Evolutionary conservation across 2,113 vertebrate genomes (phyloP).

Genomic region (Oncorhynchus masou): DNA sequence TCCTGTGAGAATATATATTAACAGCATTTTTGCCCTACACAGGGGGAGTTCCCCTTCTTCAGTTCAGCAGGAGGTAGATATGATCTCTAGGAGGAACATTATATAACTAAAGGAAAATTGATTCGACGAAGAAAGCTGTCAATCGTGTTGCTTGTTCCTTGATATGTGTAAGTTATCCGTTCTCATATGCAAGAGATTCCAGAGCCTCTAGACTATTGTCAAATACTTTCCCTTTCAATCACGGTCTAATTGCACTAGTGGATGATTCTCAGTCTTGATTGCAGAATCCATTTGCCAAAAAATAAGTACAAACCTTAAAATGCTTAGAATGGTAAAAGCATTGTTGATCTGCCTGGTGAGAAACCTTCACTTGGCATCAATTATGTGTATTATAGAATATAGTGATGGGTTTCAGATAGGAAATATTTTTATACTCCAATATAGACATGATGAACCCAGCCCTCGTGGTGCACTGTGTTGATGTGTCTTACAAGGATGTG

Average conservation of each 20-base stretch:
- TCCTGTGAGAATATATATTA: neutral
- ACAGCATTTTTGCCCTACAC: neutral
- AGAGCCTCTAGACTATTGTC: neutral
- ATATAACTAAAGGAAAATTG: neutral
- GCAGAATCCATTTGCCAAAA: slow-evolving; percentile 27
- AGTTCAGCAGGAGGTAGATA: neutral
- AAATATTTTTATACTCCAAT: slow-evolving; percentile 56
- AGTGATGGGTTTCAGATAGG: slow-evolving; percentile 28
- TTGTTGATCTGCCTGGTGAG: slow-evolving; percentile 8
- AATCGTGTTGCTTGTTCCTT: neutral
- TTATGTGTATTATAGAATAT: slow-evolving; percentile 36
- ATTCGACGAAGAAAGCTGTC: neutral
- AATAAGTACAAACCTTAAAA: slow-evolving; percentile 21
- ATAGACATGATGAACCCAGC: slow-evolving; percentile 23
- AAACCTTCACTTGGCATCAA: slow-evolving; percentile 3
- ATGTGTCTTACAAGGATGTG: slow-evolving; percentile 7
- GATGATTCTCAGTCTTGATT: slow-evolving; percentile 8
- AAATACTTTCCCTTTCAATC: slow-evolving; percentile 1
- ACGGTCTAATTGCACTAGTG: slow-evolving; percentile 46
- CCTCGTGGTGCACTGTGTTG: slow-evolving; percentile 27
- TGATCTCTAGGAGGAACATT: neutral
- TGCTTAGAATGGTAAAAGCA: slow-evolving; percentile 8
- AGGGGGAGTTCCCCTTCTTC: neutral
- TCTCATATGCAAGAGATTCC: neutral
- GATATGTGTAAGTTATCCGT: neutral